phyloP scores from a whole-genome alignment of 2,797 vertebrate genomes.

The Cyclopterus lumpus region DNA sequence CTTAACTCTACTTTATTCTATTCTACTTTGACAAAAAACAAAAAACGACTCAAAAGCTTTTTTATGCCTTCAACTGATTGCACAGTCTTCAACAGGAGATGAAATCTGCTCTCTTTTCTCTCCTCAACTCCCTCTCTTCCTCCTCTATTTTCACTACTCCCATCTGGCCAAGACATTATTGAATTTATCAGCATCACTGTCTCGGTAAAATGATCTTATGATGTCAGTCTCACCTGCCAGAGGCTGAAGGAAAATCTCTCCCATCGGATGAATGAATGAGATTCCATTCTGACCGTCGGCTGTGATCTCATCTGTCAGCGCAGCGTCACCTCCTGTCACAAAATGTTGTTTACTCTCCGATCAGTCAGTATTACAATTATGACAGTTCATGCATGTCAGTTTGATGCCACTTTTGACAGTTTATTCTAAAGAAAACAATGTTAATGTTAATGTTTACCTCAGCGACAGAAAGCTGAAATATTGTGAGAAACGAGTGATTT shows the following conservation, averaged over 20 bases:
- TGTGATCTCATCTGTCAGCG: conserved; percentile 86
- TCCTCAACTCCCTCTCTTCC: neutral
- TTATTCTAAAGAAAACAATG: neutral
- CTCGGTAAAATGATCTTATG: neutral
- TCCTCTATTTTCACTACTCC: neutral
- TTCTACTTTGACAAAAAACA: conserved; percentile 2
- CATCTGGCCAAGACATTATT: neutral
- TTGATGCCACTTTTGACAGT: neutral
- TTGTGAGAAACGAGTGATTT: neutral
- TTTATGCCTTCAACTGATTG: neutral
- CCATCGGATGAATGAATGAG: conserved; percentile 90
- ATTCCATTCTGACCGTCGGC: conserved; percentile 89
- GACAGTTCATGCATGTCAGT: neutral
- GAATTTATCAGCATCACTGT: neutral
- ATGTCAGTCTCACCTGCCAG: conserved; percentile 86
- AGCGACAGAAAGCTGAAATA: neutral
- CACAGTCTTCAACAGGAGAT: neutral
- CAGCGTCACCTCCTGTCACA: conserved; percentile 86
- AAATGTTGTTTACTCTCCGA: neutral
- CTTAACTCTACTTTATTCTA: neutral
- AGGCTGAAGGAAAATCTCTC: conserved; percentile 91
- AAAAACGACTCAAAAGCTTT: neutral
- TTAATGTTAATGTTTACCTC: neutral
- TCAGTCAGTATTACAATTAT: conserved; percentile 2
- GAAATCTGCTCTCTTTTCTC: neutral